Evolutionary conservation across 2,888 invertebrate genomes (phyloP).

Genomic region (Hecatera dysodea): DNA sequence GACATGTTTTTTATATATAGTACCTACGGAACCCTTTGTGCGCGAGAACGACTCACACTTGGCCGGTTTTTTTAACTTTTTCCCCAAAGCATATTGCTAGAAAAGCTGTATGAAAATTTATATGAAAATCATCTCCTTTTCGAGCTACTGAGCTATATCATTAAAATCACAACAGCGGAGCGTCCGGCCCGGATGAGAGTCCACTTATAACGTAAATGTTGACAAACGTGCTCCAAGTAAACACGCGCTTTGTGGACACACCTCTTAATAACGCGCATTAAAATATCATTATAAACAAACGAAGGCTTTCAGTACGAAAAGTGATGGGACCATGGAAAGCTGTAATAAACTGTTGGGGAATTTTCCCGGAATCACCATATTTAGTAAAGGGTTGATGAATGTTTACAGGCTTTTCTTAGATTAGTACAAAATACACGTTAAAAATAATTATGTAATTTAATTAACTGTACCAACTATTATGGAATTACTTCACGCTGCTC

Average conservation of each 20-base stretch:
- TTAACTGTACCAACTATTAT: neutral
- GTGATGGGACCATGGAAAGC: too few relatives aligned
- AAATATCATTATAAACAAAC: constrained; percentile 12
- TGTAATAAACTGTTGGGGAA: too few relatives aligned
- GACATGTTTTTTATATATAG: too few relatives aligned
- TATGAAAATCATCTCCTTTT: neutral
- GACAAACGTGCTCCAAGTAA: neutral
- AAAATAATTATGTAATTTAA: too few relatives aligned
- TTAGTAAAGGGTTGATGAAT: neutral
- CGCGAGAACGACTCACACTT: too few relatives aligned
- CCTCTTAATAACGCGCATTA: constrained; percentile 23
- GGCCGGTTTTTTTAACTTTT: too few relatives aligned
- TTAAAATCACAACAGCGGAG: neutral
- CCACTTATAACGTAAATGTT: constrained; percentile 27
- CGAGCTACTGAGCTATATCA: neutral
- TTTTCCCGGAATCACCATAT: neutral
- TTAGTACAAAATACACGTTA: too few relatives aligned
- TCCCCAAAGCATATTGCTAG: neutral
- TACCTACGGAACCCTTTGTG: too few relatives aligned
- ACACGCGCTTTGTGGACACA: constrained; percentile 19
- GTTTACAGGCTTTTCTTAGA: neutral
- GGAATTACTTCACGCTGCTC: neutral
- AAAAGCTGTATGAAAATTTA: neutral
- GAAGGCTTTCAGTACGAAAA: neutral
- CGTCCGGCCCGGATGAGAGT: neutral